Evolutionary conservation across 2,888 invertebrate species (phyloP).

Genomic region (Hololepta plana): DNA sequence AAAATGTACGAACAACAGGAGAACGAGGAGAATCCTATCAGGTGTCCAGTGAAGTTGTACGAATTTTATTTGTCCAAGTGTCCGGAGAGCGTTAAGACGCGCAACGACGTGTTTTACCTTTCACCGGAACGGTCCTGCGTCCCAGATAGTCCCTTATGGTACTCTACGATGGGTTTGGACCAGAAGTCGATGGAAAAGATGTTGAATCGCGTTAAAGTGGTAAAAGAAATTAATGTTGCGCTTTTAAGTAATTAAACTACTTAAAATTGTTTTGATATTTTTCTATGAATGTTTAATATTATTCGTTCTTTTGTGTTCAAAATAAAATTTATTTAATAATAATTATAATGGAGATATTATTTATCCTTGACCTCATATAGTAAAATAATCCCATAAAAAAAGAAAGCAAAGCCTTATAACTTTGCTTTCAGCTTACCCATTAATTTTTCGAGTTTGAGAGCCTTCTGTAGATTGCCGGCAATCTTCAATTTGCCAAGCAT

Average conservation of each 20-base stretch:
- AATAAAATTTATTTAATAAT: too few relatives aligned
- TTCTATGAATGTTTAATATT: too few relatives aligned
- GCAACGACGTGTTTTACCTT: slow-evolving; percentile 78
- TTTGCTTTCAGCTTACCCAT: slow-evolving; percentile 65
- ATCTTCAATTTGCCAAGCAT: slow-evolving; percentile 95
- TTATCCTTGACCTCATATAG: too few relatives aligned
- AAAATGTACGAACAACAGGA: slow-evolving; percentile 78
- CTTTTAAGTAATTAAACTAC: slow-evolving; percentile 41
- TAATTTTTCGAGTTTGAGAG: slow-evolving; percentile 85
- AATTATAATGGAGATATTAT: too few relatives aligned
- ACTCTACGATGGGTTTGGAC: slow-evolving; percentile 63
- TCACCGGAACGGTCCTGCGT: slow-evolving; percentile 78
- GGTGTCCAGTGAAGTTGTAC: slow-evolving; percentile 82
- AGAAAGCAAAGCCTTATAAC: too few relatives aligned
- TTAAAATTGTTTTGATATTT: slow-evolving; percentile 7
- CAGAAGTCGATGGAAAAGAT: slow-evolving; percentile 63
- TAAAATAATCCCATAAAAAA: too few relatives aligned
- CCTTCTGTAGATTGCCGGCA: slow-evolving; percentile 78
- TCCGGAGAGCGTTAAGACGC: slow-evolving; percentile 73
- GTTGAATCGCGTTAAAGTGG: slow-evolving; percentile 74
- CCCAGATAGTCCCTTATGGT: slow-evolving; percentile 85
- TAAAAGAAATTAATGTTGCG: slow-evolving; percentile 66
- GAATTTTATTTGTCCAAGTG: slow-evolving; percentile 90
- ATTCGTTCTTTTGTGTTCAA: too few relatives aligned
- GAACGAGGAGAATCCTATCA: slow-evolving; percentile 67